Base-by-base conservation (phyloP, 2,113 vertebrate species). In the Brachionichthys hirsutus region DNA sequence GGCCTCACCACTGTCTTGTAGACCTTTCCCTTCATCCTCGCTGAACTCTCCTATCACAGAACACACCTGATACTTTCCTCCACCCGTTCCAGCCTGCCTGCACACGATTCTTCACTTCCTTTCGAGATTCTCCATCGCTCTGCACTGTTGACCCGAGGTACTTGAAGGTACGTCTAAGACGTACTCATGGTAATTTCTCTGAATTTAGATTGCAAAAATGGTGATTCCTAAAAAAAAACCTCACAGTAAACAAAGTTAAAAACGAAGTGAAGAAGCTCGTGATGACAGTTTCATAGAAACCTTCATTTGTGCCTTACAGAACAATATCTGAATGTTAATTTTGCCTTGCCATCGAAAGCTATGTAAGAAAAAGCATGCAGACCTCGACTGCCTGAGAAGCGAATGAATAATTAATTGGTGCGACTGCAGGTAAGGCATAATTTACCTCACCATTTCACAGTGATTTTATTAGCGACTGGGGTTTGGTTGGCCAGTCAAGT, bases 331-430 rank as follows among this genome's bases (percentile, higher is more conserved):
- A 80, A 87, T 83, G 67, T 53, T 81, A 85, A 89, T 89, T 82
- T 57, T 65, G 55, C 68, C 57, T 70, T 30, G 73, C 75, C 61
- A 48, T 78, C 70, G 74, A 73, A 81, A 30, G 61, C 72, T 74
- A 78, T 85, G 76, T 86, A 83, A 68, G 63, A 54, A 71, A 73
- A 75, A 67, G 77, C 87, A 86, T 83, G 85, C 74, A 70, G 82
- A 60, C 65, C 57, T 34, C 61, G 51, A 66, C 66, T 71, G 67
- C 74, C 67, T 74, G 78, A 77, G 83, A 89, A 82, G 70, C 77
- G 75, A 77, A 88, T 90, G 84, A 90, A 91, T 91, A 84, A 92
- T 91, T 88, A 89, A 91, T 81, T 75, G 71, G 53, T 70, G 81
- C 70, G 73, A 75, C 62, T 20, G 47, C 87, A 80, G 77, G 87